A percentile compares a stretch with the other conserved stretches of the same genome.
phyloP scores from a whole-genome alignment of 2,113 vertebrate genomes.

The Natator depressus region DNA sequence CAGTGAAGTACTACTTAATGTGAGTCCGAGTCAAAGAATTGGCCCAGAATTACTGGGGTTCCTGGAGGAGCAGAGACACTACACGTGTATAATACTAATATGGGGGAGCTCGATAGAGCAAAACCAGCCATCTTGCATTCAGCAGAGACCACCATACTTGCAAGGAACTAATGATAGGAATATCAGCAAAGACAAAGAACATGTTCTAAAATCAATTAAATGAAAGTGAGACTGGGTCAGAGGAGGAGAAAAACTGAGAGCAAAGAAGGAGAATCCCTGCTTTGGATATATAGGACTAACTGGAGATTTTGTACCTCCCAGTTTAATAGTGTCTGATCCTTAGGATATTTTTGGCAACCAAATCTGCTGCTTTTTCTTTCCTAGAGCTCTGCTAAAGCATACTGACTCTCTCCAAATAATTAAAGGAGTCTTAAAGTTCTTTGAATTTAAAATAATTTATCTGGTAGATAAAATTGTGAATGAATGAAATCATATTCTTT shows the following conservation, averaged over 20 bases:
- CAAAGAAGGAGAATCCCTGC: background rate
- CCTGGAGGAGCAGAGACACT: background rate
- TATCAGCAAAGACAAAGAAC: background rate
- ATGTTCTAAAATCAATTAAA: background rate
- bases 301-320: background rate
- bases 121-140: background rate
- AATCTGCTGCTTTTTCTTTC: background rate
- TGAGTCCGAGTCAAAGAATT: background rate
- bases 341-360: background rate
- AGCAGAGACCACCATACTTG: background rate
- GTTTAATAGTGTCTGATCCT: background rate
- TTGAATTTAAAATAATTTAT: background rate
- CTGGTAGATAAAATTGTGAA: background rate
- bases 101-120: background rate
- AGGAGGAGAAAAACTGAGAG: background rate
- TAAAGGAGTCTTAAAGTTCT: background rate
- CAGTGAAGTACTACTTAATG: background rate
- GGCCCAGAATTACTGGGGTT: background rate
- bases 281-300: background rate
- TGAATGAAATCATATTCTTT: slow-evolving; percentile 8
- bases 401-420: background rate
- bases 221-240: background rate
- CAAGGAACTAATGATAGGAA: background rate
- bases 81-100: background rate
- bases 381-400: background rate